Percentiles rank a stretch among this genome's conserved stretches.
Conservation (phyloP, 2,888 invertebrate genomes). For the Nomada goodeniana region DNA sequence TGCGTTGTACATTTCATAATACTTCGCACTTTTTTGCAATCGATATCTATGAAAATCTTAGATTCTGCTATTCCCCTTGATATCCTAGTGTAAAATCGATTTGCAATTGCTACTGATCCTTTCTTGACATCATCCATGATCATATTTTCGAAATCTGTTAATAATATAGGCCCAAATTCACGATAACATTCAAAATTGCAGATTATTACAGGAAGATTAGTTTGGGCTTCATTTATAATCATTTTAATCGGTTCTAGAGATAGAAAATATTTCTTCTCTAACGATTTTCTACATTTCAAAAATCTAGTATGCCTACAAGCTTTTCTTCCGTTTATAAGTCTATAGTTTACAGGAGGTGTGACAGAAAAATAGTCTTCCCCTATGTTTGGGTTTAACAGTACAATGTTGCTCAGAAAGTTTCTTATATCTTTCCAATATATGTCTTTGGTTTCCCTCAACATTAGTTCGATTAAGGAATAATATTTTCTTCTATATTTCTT, state of each 20-base stretch:
- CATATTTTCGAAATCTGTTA: conserved; percentile 75
- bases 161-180: conserved; percentile 62
- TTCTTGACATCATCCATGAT: conserved; percentile 81
- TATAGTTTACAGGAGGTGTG: background rate
- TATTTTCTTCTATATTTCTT: conserved; percentile 66
- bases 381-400: conserved; percentile 18
- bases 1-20: conserved; percentile 83
- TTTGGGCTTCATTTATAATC: conserved; percentile 76
- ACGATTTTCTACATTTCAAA: conserved; percentile 54
- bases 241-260: conserved; percentile 73
- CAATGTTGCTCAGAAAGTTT: conserved; percentile 37
- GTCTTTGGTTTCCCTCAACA: conserved; percentile 74
- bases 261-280: conserved; percentile 76
- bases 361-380: background rate
- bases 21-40: conserved; percentile 77
- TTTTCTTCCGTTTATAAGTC: conserved; percentile 2
- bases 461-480: conserved; percentile 62
- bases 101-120: conserved; percentile 79
- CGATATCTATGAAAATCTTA: conserved; percentile 69
- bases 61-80: conserved; percentile 51
- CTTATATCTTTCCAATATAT: conserved; percentile 76
- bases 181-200: conserved; percentile 79
- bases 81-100: conserved; percentile 74
- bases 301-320: conserved; percentile 50
- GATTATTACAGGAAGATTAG: conserved; percentile 82